Conservation (phyloP, 2,888 invertebrate species). For the Cheilosia variabilis region DNA sequence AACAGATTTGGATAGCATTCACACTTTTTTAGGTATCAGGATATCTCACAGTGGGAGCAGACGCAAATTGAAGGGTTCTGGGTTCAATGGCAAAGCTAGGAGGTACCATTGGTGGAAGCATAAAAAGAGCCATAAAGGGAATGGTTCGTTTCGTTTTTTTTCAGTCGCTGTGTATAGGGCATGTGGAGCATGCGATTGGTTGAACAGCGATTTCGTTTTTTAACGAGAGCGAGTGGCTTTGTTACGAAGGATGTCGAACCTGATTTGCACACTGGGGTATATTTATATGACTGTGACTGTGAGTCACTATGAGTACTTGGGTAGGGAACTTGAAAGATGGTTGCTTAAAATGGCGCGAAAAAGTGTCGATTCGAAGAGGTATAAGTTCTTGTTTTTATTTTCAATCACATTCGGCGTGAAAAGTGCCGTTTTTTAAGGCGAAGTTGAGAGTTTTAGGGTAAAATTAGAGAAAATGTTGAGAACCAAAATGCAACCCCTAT, state of each 20-base stretch:
- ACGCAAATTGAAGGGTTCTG: constrained; percentile 75
- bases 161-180: constrained; percentile 1
- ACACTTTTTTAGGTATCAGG: constrained; percentile 32
- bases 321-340: constrained; percentile 9
- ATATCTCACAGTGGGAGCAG: constrained; percentile 72
- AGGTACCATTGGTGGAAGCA: constrained; percentile 52
- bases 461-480: constrained; percentile 6
- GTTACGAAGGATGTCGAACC: constrained; percentile 31
- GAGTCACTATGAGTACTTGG: neutral
- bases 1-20: constrained; percentile 59
- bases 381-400: neutral
- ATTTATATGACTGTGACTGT: neutral
- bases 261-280: constrained; percentile 59
- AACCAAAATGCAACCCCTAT: constrained; percentile 25
- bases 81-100: constrained; percentile 56
- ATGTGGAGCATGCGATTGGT: constrained; percentile 70
- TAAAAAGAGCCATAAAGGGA: constrained; percentile 49
- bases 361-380: constrained; percentile 3
- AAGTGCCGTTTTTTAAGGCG: neutral
- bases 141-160: constrained; percentile 27
- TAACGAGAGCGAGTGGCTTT: neutral
- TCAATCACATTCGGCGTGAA: constrained; percentile 21
- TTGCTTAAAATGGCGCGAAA: constrained; percentile 60
- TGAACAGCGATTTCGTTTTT: constrained; percentile 41
- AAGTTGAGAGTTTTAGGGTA: constrained; percentile 21